Evolutionary conservation across 2,888 invertebrate species (phyloP), one percentile per base, ranked within the genome.

Genomic region (Cataglyphis rosenhaueri): DNA sequence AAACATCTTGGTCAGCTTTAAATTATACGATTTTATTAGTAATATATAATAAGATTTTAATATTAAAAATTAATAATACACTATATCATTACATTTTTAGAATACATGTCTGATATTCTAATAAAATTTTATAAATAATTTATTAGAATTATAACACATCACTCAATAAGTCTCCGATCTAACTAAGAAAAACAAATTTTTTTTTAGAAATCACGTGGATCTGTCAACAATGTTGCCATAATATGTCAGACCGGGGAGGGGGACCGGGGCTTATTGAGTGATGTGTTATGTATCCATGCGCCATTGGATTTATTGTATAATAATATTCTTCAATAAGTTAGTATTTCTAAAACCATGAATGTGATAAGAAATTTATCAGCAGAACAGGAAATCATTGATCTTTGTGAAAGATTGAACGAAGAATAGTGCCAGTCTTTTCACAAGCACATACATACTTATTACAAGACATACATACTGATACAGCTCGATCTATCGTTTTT

Each of bases 341-440:
- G 38, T 66, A 35, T 41, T 52, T 55, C 10, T 76, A n/a, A 66
- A 76, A 68, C 15, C 12, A 12, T 55, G 41, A 9, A 18, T 64
- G 12, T 21, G 52, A 74, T 44, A 48, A 44, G 44, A 74, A 35
- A 65, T 55, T 32, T 52, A 76, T 76, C 75, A 76, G 25, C 48
- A 38, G 35, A 35, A 21, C n/a, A n/a, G 0, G 21, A 12, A 52
- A 65, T 65, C 65, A 38, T 12, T 75, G 38, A 66, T 29, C 38
- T 75, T n/a, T 12, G 38, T 15, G 52, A 10, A 48, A 55, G 25
- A 52, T 75, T 32, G 21, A 61, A 10, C 32, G 3, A 61, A 15
- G 3, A 74, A 73, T 41, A 41, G 15, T n/a, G 12, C 8, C 25
- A 64, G n/a, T 1, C 12, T 76, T 44, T 44, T 10, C 21, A 29